Conservation (phyloP, 2,888 invertebrate species). For the Lochmaea capreae region DNA sequence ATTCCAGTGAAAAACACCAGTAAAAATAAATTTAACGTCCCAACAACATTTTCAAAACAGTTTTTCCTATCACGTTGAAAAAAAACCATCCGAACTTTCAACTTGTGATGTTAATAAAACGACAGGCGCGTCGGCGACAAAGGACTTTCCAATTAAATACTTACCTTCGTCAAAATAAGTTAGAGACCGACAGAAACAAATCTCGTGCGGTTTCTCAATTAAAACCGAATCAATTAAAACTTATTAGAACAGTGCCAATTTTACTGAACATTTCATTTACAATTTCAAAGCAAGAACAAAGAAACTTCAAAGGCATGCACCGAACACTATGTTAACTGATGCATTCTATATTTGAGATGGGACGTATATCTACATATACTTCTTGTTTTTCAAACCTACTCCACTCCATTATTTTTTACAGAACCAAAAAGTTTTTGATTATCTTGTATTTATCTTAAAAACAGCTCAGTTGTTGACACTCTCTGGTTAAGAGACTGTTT, state of each 20-base stretch:
- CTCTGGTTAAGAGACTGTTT: no score
- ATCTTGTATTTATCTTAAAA: no score
- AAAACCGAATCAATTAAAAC: conserved; percentile 39
- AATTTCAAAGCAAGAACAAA: conserved; percentile 29
- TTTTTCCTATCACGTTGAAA: conserved; percentile 5
- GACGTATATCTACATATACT: background rate
- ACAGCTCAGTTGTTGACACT: no score
- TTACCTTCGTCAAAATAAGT: conserved; percentile 37
- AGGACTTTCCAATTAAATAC: conserved; percentile 24
- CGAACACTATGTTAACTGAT: background rate
- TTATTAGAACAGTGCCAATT: conserved; percentile 34
- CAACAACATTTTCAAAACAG: conserved; percentile 14
- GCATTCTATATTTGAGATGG: conserved; percentile 9
- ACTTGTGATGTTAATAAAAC: conserved; percentile 25
- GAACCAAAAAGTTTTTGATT: no score
- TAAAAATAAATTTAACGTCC: no score
- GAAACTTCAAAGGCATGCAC: conserved; percentile 35
- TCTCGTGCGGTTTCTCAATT: conserved; percentile 34
- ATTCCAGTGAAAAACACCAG: no score
- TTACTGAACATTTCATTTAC: conserved; percentile 34
- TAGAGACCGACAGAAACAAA: conserved; percentile 28
- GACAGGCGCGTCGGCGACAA: conserved; percentile 11
- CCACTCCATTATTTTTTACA: no score
- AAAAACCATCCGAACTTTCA: conserved; percentile 10
- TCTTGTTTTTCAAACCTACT: no score